Percentiles rank a stretch among this genome's conserved stretches.
Evolutionary conservation across 2,113 vertebrate species (phyloP).

Genomic region (Apodemus sylvaticus): DNA sequence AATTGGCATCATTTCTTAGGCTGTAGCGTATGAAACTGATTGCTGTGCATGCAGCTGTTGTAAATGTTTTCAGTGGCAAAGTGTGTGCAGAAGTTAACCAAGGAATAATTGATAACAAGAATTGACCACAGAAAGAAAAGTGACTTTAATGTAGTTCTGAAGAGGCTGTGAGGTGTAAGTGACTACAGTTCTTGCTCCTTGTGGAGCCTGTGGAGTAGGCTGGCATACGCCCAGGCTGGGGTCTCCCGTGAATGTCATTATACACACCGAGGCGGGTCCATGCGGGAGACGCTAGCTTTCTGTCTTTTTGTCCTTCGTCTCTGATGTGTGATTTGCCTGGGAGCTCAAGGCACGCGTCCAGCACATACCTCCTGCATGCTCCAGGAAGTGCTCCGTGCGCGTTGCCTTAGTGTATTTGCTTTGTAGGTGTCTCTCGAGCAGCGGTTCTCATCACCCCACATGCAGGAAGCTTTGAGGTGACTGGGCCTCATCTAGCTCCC

Average conservation of each 20-base stretch:
- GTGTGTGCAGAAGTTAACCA: neutral
- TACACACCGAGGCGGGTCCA: neutral
- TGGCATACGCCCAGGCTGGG: neutral
- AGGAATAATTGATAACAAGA: neutral
- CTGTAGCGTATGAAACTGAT: neutral
- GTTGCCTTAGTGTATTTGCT: neutral
- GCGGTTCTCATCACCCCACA: neutral
- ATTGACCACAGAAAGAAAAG: neutral
- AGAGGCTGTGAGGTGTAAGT: too few relatives aligned
- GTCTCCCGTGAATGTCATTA: neutral
- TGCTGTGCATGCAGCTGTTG: neutral
- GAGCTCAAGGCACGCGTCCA: neutral
- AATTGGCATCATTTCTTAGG: neutral
- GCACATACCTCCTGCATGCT: rapidly evolving
- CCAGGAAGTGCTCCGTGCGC: too few relatives aligned
- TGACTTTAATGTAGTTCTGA: neutral
- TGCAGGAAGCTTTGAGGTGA: neutral
- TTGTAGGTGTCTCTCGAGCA: neutral
- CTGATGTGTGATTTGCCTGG: neutral
- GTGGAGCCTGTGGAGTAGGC: neutral
- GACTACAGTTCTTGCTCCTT: neutral
- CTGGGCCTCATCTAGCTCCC: neutral
- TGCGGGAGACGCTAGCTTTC: neutral
- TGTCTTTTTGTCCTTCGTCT: neutral
- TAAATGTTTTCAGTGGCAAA: neutral